Conservation (phyloP, 1,140 invertebrate species). For the Leptestheria dahalacensis region DNA sequence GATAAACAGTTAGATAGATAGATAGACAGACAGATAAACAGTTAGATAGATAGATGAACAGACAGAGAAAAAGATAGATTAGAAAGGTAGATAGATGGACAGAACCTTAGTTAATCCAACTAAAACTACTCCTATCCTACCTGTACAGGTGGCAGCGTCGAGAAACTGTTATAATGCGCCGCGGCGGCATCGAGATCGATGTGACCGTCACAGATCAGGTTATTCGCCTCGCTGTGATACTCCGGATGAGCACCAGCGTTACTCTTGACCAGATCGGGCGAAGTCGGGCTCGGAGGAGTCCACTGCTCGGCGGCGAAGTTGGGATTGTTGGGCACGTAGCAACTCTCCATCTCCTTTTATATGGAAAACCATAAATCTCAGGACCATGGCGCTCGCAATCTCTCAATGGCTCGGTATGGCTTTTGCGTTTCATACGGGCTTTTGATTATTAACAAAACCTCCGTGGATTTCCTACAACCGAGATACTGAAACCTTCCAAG, state of each 20-base stretch:
- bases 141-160: conserved; percentile 13
- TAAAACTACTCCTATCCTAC: neutral
- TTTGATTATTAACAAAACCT: too few relatives aligned
- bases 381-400: neutral
- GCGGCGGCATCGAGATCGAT: neutral
- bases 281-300: conserved; percentile 13
- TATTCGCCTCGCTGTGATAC: neutral
- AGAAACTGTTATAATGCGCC: neutral
- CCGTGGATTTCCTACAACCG: too few relatives aligned
- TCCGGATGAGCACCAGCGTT: neutral
- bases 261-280: conserved; percentile 2
- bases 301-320: conserved; percentile 15
- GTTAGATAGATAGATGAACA: too few relatives aligned
- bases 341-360: conserved; percentile 16
- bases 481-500: too few relatives aligned
- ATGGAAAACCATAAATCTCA: neutral
- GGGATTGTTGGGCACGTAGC: conserved; percentile 18
- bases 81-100: too few relatives aligned
- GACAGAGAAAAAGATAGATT: too few relatives aligned
- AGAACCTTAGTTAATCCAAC: neutral
- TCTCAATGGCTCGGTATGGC: too few relatives aligned
- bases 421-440: too few relatives aligned
- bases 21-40: too few relatives aligned
- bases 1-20: too few relatives aligned
- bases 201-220: neutral